Base-by-base conservation (phyloP, 2,113 vertebrate genomes). In the Gyps fulvus region DNA sequence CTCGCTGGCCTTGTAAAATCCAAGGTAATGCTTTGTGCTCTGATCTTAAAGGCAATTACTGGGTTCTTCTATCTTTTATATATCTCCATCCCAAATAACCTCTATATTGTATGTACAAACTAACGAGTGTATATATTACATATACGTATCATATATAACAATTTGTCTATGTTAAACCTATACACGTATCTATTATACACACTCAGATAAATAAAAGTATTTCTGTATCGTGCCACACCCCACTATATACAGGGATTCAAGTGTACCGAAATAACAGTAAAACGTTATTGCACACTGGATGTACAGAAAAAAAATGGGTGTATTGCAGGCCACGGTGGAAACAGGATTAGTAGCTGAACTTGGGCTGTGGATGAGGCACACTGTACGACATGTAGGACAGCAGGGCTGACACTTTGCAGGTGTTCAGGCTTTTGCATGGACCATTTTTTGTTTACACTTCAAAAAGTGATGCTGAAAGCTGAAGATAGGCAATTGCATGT, bases 21-120 rank as follows among this genome's bases (percentile, higher is more conserved):
- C 98, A 99, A 99, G 99, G 99, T 99, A 99, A 99, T 99, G 99
- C 99, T 99, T 98, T 99, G 99, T 99, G 99, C 98, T 99, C 98
- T 99, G 99, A 99, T 99, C 99, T 99, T 99, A 99, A 99, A 99
- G 99, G 99, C 99, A 99, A 99, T 99, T 99, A 99, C 99, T 98
- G 99, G 98, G 96, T 99, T 98, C 98, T 98, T 98, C 98, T 98
- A 95, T 99, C 99, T 99, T 98, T 98, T 98, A 98, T 99, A 98
- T 98, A 95, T 98, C 97, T 98, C 98, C 90, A 99, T 99, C 98
- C 98, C 98, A 98, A 99, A 99, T 99, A 99, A 99, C 98, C 99
- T 98, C 98, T 92, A 62, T 62, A 94, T 65, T 95, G 91, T 74
- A 94, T 19, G 67, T 62, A 47, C 92, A 87, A 40, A 16, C 88